Conservation (phyloP, 2,113 vertebrate genomes). For the Malurus elegans region DNA sequence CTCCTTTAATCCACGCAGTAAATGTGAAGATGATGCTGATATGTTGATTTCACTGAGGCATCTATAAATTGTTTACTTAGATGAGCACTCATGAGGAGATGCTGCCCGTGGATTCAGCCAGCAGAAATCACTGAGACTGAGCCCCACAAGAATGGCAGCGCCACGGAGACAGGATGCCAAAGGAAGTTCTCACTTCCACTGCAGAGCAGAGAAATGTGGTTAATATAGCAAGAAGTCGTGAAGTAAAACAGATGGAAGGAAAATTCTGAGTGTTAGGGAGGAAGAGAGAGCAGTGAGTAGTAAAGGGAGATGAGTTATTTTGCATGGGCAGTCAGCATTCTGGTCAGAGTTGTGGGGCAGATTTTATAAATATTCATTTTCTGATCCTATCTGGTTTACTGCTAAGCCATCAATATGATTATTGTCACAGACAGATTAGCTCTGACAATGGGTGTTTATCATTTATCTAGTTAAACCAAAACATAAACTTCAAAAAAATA, state of each 20-base stretch:
- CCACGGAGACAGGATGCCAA: background rate
- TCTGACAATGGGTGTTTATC: background rate
- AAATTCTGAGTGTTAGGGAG: background rate
- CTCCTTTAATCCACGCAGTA: background rate
- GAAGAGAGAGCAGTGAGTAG: background rate
- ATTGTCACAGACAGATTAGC: background rate
- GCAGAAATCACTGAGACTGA: background rate
- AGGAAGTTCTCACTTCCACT: slow-evolving; percentile 33
- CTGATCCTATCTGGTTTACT: background rate
- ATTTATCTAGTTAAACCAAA: background rate
- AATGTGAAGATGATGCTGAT: background rate
- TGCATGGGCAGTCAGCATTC: background rate
- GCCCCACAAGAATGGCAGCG: background rate
- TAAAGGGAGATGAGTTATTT: background rate
- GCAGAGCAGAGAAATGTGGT: background rate
- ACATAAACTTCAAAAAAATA: background rate
- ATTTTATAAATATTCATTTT: background rate
- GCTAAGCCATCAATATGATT: background rate
- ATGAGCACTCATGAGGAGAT: background rate
- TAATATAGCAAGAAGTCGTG: slow-evolving; percentile 8
- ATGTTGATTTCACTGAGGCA: background rate
- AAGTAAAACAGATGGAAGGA: slow-evolving; percentile 52
- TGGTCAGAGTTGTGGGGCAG: background rate
- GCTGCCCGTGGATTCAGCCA: background rate
- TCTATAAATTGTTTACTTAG: background rate